phyloP scores from a whole-genome alignment of 1,140 invertebrate genomes.

The Panulirus ornatus region DNA sequence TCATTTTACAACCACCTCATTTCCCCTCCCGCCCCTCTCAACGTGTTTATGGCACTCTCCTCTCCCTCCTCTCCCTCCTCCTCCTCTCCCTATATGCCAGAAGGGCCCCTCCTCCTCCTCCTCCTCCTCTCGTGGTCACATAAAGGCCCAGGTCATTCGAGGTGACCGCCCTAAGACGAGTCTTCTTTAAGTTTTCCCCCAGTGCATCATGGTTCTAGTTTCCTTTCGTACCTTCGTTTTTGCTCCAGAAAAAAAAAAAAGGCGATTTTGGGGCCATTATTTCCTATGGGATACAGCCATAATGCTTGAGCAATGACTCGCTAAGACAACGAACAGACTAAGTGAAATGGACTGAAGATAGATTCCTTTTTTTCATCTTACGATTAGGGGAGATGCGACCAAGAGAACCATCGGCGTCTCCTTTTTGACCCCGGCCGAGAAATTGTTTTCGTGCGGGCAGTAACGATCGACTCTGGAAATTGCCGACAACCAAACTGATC shows the following conservation, averaged over 20 bases:
- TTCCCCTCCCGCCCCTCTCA: background rate
- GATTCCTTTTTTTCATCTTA: too few species aligned
- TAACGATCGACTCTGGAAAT: slow-evolving; percentile 71
- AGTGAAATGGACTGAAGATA: too few species aligned
- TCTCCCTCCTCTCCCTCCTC: background rate
- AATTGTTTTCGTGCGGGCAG: slow-evolving; percentile 62
- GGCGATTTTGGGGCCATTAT: background rate
- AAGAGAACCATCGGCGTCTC: too few species aligned
- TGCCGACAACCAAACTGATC: slow-evolving; percentile 71
- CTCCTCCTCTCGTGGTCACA: slow-evolving; percentile 63
- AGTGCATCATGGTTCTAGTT: slow-evolving; percentile 13
- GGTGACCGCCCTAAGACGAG: slow-evolving; percentile 46
- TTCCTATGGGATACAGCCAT: background rate
- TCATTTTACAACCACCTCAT: background rate
- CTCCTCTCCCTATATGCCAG: slow-evolving; percentile 25
- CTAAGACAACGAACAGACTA: too few species aligned
- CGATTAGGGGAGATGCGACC: too few species aligned
- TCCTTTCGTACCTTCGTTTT: slow-evolving; percentile 33
- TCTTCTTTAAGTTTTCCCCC: slow-evolving; percentile 14
- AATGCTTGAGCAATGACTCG: too few species aligned
- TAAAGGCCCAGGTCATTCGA: slow-evolving; percentile 60
- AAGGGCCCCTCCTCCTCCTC: background rate
- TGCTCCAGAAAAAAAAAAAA: background rate
- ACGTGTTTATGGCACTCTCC: too few species aligned
- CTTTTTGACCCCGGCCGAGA: slow-evolving; percentile 54